Conservation (phyloP, 2,113 vertebrate species). For the Benthochromis sp. region DNA sequence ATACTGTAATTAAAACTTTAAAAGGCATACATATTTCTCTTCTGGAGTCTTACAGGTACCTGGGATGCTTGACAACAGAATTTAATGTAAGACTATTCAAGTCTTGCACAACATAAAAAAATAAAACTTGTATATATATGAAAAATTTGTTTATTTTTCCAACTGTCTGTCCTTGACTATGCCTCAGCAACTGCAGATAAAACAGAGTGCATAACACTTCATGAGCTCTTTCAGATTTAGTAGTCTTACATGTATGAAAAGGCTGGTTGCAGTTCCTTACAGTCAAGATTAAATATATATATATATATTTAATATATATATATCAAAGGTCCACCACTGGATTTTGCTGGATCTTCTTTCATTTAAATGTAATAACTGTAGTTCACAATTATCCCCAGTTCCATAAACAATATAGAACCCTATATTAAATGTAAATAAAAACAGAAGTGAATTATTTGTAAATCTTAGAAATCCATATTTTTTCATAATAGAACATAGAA, state of each 20-base stretch:
- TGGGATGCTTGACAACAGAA: too few relatives aligned
- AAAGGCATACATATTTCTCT: too few relatives aligned
- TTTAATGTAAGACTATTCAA: too few relatives aligned
- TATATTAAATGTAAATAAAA: neutral
- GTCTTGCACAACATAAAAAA: too few relatives aligned
- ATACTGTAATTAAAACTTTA: too few relatives aligned
- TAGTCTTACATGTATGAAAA: neutral
- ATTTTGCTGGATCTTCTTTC: neutral
- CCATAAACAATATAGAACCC: neutral
- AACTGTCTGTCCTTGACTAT: neutral
- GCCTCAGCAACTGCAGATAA: neutral
- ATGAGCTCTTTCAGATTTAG: neutral
- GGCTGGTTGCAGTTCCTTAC: neutral
- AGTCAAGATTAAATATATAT: neutral
- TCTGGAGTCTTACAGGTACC: too few relatives aligned
- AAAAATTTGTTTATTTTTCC: neutral
- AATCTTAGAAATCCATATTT: neutral
- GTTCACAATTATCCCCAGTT: neutral
- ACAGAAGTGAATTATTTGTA: neutral
- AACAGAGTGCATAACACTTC: neutral
- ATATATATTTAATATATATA: too few relatives aligned
- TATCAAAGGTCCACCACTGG: neutral
- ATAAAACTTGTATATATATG: too few relatives aligned
- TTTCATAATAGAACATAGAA: neutral
- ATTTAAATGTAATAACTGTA: neutral